Evolutionary conservation across 2,888 invertebrate genomes (phyloP), one percentile per base, ranked within the genome.

Genomic region (Agrotis segetum): DNA sequence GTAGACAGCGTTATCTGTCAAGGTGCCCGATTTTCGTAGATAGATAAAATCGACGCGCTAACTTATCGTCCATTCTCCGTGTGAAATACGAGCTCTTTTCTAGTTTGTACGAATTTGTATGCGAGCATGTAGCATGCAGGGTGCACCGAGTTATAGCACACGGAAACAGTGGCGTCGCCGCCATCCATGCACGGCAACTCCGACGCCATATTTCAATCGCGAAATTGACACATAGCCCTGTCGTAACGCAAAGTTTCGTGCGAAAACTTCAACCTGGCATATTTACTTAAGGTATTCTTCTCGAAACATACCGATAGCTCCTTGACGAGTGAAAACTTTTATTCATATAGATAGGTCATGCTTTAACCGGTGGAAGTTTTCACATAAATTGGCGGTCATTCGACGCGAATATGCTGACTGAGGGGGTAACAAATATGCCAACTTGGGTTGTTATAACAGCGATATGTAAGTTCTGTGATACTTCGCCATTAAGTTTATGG

Each of bases 121-220:
- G 69, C 67, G 69, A 85, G 86, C 87, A 90, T 89, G 87, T 88
- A 83, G 85, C 85, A 85, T 86, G 85, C 87, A 88, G 89, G 87
- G 90, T 90, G 96, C 90, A 90, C 89, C 90, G 74, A 79, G 78
- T 84, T 77, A 90, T 89, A 87, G 84, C 84, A 80, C 86, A 87
- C 96, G 97, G 97, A 97, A 97, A 96, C 97, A 96, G 96, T 96
- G 95, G 96, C 97, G 97, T 97, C 97, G 97, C 97, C 97, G 95
- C 84, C 85, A 81, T 77, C 87, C 88, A 88, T 89, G 88, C 87
- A 88, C 82, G 77, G 78, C 59, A 84, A 88, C 90, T 88, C 88
- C 90, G 89, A 85, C 90, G 91, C 94, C 90, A 94, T 96, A 96
- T 94, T 95, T 96, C 96, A 95, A 95, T 95, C 93, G 90, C 77